Base-by-base conservation (phyloP, 1,140 invertebrate genomes). In the Heliothis subflexa region DNA sequence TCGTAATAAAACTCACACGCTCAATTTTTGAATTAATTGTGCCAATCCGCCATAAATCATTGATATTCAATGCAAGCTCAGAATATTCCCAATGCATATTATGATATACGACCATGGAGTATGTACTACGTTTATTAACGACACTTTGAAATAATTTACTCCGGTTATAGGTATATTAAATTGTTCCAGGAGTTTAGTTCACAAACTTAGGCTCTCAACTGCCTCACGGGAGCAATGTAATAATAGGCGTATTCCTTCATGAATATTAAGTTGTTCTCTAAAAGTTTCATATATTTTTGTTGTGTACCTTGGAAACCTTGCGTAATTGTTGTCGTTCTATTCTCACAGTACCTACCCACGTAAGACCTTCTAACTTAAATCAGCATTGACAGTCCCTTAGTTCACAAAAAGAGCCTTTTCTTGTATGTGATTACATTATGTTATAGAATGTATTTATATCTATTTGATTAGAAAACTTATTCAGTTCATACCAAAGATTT, bases 21-120 rank as follows among this genome's bases (percentile, higher is more conserved):
- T 70, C 18, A 70, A 70, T 70, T 70, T 70, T 50, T 70, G 66
- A 70, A 70, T 70, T 70, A 70, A 70, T 70, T 70, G 66, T 70
- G 13, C 18, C 66, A 28, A 66, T 70, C 47, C 25, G 28, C 66
- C 2, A 70, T 70, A 70, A 70, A 52, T 70, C 66, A 70, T 52
- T 52, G 47, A 7, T 70, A 52, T 70, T 70, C 66, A 70, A 70
- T 70, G 66, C 66, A 50, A 50, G 45, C 66, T 50, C 66, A 70
- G 66, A 52, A 52, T 70, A 50, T 16, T 52, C 47, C 47, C 47
- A 52, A 18, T 70, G 66, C 66, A 70, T 52, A 18, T 52, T 70
- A 70, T 70, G 66, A 70, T 70, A 70, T 70, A 70, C 25, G 66
- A 50, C 18, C 66, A n/a, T n/a, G 14, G 61, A 33, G 10, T 45